Percentiles rank a stretch among this genome's conserved stretches.
Evolutionary conservation across 2,113 vertebrate species (phyloP).

Genomic region (Apteryx mantelli): DNA sequence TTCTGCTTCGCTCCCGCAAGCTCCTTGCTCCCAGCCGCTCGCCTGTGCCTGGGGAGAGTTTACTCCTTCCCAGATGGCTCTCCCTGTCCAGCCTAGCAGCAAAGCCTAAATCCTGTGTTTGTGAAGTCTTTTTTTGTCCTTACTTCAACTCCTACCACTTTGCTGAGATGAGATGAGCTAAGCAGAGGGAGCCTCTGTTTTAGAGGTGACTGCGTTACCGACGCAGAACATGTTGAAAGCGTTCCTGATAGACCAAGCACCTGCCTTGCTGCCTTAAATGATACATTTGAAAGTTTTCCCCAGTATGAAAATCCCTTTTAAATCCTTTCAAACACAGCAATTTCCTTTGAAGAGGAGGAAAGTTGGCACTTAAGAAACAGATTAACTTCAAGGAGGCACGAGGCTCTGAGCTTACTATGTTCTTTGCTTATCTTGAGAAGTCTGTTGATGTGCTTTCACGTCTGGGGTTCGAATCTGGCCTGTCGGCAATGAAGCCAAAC

Average conservation of each 20-base stretch:
- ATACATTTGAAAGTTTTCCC: background rate
- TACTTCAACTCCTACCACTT: background rate
- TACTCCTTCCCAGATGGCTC: too few relatives aligned
- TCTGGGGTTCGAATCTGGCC: background rate
- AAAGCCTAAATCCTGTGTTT: background rate
- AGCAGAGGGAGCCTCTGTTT: background rate
- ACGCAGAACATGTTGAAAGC: too few relatives aligned
- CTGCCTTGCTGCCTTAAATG: background rate
- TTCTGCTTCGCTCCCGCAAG: too few relatives aligned
- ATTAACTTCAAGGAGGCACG: background rate
- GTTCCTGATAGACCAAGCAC: background rate
- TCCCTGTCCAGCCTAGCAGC: background rate
- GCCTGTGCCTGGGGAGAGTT: background rate
- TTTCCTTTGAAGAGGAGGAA: background rate
- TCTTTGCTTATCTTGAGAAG: background rate
- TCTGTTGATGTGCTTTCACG: background rate
- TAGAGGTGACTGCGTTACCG: fast-evolving
- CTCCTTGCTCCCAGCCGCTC: too few relatives aligned
- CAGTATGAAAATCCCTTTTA: background rate
- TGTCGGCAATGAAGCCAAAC: background rate
- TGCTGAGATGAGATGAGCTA: too few relatives aligned
- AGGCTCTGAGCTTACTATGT: fast-evolving
- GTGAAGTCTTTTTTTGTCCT: background rate
- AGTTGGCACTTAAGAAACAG: background rate
- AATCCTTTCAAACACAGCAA: background rate